Evolutionary conservation across 2,113 vertebrate genomes (phyloP), one percentile per base, ranked within the genome.

Genomic region (Neomonachus schauinslandi): DNA sequence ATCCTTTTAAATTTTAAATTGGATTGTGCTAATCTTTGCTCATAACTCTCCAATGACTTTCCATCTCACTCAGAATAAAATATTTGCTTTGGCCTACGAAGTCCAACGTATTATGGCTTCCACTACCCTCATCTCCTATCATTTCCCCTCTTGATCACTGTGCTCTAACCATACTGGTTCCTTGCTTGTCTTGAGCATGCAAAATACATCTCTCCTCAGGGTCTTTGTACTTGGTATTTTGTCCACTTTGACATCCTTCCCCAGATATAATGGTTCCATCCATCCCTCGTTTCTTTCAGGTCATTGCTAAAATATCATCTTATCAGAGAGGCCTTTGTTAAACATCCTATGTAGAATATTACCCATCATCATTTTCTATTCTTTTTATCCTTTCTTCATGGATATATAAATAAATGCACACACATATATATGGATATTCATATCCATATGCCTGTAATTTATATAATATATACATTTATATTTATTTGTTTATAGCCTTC

Each of bases 241-340:
- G 46, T 88, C 55, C 76, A n/a, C 57, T 51, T 88, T 57, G n/a
- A 76, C 11, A 89, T 63, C 93, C 49, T 82, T 88, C 11, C 33
- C 15, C 12, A 61, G 80, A 71, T 82, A 69, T 51, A 76, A 65
- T 42, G 65, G 59, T n/a, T 55, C 21, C 11, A 89, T n/a, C 11
- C 24, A 91, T 61, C 14, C 16, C 42, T 91, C 33, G 69, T 77
- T 97, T 97, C 55, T 96, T 90, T 96, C 72, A 94, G 42, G 63
- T 71, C 15, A 92, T 96, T 65, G 31, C 13, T 33, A 63, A 63
- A 76, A 74, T 77, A 61, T 89, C 42, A 90, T 9, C 21, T 82
- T 46, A 95, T 63, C 49, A 97, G 72, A 65, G 57, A 95, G 49
- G 57, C 15, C 19, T 85, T 51, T 85, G 31, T 79, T 67, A 76